Percentiles rank a stretch among this genome's conserved stretches.
Evolutionary conservation across 1,140 invertebrate species (phyloP).

Genomic region (Dysdera silvatica): DNA sequence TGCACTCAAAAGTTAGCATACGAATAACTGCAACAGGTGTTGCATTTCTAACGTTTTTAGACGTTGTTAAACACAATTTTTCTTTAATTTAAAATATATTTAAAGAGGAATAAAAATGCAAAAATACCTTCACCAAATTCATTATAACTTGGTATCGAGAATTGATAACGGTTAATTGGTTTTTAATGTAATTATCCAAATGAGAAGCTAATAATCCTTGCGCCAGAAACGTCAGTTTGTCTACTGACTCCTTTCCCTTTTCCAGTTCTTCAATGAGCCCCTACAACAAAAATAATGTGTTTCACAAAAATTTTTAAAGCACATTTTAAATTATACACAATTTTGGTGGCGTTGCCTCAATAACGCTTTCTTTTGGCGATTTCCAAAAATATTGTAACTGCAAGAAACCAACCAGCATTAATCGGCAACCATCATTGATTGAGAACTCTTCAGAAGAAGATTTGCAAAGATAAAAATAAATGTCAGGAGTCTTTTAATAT

Average conservation of each 20-base stretch:
- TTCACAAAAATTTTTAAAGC: slow-evolving; percentile 1
- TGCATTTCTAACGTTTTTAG: too few species aligned
- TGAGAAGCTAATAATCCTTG: slow-evolving; percentile 68
- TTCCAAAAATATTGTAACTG: too few species aligned
- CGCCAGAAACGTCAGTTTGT: slow-evolving; percentile 70
- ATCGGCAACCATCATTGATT: too few species aligned
- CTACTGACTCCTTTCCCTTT: slow-evolving; percentile 73
- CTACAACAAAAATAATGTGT: slow-evolving; percentile 42
- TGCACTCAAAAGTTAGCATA: too few species aligned
- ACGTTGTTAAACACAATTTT: background rate
- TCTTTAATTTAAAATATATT: background rate
- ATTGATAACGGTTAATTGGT: slow-evolving; percentile 80
- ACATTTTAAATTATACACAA: too few species aligned
- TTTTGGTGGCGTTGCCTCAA: too few species aligned
- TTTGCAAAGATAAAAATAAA: too few species aligned
- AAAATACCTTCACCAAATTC: slow-evolving; percentile 65
- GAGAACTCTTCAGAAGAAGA: too few species aligned
- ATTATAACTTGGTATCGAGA: slow-evolving; percentile 80
- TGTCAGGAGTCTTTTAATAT: too few species aligned
- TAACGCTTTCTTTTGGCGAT: too few species aligned
- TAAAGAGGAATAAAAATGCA: background rate
- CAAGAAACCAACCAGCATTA: too few species aligned
- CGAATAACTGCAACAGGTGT: too few species aligned
- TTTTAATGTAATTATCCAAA: slow-evolving; percentile 80
- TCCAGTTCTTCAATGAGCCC: slow-evolving; percentile 66